Evolutionary conservation across 1,140 invertebrate species (phyloP).

Genomic region (Bombus affinis): DNA sequence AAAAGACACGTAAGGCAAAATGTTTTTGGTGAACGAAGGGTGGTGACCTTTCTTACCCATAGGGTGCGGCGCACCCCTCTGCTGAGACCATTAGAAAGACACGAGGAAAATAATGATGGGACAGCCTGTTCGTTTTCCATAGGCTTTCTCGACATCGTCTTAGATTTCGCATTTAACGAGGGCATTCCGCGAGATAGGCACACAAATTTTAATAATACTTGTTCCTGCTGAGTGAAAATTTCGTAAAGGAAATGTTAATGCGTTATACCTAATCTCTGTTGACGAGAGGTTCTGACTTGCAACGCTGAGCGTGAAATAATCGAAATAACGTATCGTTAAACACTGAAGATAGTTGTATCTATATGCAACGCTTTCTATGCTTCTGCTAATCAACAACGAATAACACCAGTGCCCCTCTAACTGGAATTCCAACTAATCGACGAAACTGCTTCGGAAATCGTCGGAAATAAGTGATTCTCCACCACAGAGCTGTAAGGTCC

Average conservation of each 20-base stretch:
- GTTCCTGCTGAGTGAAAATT: not conserved
- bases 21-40: conserved; percentile 26
- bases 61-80: not conserved
- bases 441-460: not conserved
- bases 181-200: not conserved
- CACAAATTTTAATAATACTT: not conserved
- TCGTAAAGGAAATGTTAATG: not conserved
- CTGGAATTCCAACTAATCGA: not conserved
- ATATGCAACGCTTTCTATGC: too few species aligned
- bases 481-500: not conserved
- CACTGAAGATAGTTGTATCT: not conserved
- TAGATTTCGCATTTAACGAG: not conserved
- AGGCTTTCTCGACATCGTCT: not conserved
- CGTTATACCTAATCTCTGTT: not conserved
- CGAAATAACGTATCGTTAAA: too few species aligned
- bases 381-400: too few species aligned
- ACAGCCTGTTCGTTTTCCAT: conserved; percentile 12
- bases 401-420: too few species aligned
- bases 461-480: not conserved
- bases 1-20: conserved; percentile 32
- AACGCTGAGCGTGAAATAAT: not conserved
- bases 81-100: conserved; percentile 30
- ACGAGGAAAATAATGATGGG: conserved; percentile 57
- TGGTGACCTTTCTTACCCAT: not conserved
- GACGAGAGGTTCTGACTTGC: not conserved